Conservation (phyloP, 2,797 vertebrate species). For the Helicolenus hilgendorfi region DNA sequence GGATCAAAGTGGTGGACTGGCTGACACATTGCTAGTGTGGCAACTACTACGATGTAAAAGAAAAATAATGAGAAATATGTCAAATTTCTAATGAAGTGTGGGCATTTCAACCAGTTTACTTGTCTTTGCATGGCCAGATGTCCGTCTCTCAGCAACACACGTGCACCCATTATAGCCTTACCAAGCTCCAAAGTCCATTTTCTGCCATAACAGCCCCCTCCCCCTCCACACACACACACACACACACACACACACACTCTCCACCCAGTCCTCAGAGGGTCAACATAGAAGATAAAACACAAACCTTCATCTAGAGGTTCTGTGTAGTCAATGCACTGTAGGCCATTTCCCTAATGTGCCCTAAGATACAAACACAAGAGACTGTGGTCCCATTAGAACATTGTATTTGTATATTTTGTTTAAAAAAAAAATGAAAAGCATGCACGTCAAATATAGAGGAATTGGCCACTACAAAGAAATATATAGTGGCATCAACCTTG, state of each 20-base stretch:
- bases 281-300: slow-evolving; percentile 7
- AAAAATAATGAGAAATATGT: background rate
- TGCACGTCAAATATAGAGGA: background rate
- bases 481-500: background rate
- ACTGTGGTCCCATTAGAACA: background rate
- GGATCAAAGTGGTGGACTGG: background rate
- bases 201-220: background rate
- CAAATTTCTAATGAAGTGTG: background rate
- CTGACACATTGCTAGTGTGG: background rate
- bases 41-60: background rate
- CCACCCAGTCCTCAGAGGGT: background rate
- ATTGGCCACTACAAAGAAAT: background rate
- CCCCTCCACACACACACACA: too few relatives aligned
- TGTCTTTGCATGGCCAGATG: background rate
- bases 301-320: background rate
- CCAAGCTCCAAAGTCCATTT: background rate
- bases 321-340: background rate
- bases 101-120: background rate
- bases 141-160: background rate
- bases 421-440: background rate
- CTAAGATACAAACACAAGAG: background rate
- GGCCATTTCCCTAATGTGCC: background rate
- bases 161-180: background rate
- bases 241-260: background rate
- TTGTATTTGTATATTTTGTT: background rate